These are phyloP conservation scores for Horisme vitalbata DNA, from an alignment of 2,888 invertebrate species.

Conservation along the genomic window DNA sequence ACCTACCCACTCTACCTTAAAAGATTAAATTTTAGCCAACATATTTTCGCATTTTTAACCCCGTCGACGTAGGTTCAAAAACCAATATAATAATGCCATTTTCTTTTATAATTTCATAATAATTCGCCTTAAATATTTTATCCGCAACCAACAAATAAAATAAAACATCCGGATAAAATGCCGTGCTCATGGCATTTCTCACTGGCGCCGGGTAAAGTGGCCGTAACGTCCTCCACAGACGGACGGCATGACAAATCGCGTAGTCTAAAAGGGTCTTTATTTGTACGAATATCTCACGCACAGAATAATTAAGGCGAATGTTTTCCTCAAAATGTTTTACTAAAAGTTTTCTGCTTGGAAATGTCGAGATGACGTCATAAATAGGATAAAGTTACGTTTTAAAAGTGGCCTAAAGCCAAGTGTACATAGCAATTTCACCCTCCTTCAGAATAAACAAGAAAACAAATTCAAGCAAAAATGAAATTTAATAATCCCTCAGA, in stretches of 20 bases:
- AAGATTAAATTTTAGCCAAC: no score
- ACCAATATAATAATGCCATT: background rate
- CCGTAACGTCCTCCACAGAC: constrained; percentile 28
- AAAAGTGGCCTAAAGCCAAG: background rate
- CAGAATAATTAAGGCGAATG: constrained; percentile 8
- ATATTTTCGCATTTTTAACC: no score
- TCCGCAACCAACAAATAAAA: constrained; percentile 10
- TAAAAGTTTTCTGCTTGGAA: no score
- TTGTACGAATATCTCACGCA: constrained; percentile 15
- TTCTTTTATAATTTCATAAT: no score
- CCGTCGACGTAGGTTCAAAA: no score
- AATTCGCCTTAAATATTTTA: no score
- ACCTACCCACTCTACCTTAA: no score
- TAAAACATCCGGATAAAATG: constrained; percentile 20
- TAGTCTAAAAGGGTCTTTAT: constrained; percentile 18
- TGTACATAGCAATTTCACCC: constrained; percentile 1
- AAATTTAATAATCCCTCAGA: constrained; percentile 25
- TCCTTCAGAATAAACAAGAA: constrained; percentile 17
- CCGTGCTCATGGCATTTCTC: constrained; percentile 26
- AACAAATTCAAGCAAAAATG: constrained; percentile 12
- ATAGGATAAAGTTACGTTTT: background rate
- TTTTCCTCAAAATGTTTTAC: no score
- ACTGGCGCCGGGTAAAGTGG: constrained; percentile 16
- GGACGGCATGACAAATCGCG: constrained; percentile 24
- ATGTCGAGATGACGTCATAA: no score